A percentile compares a stretch with the other conserved stretches of the same genome.
phyloP scores from a whole-genome alignment of 2,113 vertebrate species.

The Speoplatyrhinus poulsoni region DNA sequence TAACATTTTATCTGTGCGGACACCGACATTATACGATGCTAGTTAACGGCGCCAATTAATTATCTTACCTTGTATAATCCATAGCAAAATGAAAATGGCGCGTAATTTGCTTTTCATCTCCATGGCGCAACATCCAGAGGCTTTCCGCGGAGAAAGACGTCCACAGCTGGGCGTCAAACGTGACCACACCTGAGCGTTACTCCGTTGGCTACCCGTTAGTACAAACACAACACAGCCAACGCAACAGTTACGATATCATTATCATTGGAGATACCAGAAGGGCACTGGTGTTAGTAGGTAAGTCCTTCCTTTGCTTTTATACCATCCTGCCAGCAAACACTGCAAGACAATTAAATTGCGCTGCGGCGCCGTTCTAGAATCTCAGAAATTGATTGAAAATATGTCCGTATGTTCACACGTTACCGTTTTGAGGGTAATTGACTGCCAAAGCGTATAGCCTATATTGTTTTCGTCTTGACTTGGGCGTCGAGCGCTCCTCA shows the following conservation, averaged over 20 bases:
- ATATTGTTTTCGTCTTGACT: not conserved
- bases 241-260: not conserved
- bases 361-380: not conserved
- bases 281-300: not conserved
- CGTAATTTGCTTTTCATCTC: conserved; percentile 54
- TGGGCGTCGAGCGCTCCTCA: not conserved
- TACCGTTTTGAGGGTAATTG: too few species aligned
- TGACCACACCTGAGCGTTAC: conserved; percentile 5
- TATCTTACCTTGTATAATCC: conserved; percentile 69
- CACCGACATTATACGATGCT: too few species aligned
- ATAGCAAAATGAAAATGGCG: conserved; percentile 58
- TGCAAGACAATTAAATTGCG: conserved; percentile 28
- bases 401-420: too few species aligned
- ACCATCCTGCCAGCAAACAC: conserved; percentile 30
- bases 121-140: conserved; percentile 71
- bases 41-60: too few species aligned
- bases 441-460: too few species aligned
- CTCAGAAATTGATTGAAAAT: not conserved
- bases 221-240: too few species aligned
- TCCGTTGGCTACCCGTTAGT: not conserved
- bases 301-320: conserved; percentile 7
- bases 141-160: conserved; percentile 23
- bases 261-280: conserved; percentile 10
- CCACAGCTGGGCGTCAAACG: conserved; percentile 22
- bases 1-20: too few species aligned